phyloP scores from a whole-genome alignment of 2,113 vertebrate species.

The Chaetodon trifascialis region DNA sequence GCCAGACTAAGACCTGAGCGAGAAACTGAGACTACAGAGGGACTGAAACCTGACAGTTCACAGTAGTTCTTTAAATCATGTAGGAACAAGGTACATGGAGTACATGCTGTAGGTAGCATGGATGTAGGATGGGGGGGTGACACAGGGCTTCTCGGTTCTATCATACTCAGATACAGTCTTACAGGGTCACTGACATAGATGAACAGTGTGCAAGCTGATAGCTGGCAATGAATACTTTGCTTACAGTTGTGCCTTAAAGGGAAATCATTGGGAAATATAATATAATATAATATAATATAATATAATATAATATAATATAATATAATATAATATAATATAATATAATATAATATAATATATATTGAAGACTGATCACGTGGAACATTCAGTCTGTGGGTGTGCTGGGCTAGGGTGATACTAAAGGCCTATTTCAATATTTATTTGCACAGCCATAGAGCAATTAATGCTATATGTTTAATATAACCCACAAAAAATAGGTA shows the following conservation, averaged over 20 bases:
- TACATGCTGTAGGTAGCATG: constrained; percentile 14
- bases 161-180: constrained; percentile 8
- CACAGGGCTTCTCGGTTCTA: constrained; percentile 26
- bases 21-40: constrained; percentile 66
- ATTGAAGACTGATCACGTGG: not conserved
- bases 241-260: not conserved
- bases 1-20: constrained; percentile 34
- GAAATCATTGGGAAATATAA: no score
- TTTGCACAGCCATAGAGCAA: not conserved
- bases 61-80: constrained; percentile 67
- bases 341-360: no score
- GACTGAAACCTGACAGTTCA: constrained; percentile 75
- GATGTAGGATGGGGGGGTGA: not conserved
- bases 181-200: constrained; percentile 22
- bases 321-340: no score
- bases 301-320: no score
- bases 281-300: no score
- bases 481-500: not conserved
- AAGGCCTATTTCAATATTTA: not conserved
- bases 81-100: constrained; percentile 57
- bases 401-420: not conserved
- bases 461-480: not conserved
- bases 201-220: constrained; percentile 12
- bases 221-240: constrained; percentile 17
- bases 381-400: not conserved